A percentile compares a stretch with the other conserved stretches of the same genome.
Evolutionary conservation across 2,888 invertebrate species (phyloP).

Genomic region (Chrysolina oricalcia): DNA sequence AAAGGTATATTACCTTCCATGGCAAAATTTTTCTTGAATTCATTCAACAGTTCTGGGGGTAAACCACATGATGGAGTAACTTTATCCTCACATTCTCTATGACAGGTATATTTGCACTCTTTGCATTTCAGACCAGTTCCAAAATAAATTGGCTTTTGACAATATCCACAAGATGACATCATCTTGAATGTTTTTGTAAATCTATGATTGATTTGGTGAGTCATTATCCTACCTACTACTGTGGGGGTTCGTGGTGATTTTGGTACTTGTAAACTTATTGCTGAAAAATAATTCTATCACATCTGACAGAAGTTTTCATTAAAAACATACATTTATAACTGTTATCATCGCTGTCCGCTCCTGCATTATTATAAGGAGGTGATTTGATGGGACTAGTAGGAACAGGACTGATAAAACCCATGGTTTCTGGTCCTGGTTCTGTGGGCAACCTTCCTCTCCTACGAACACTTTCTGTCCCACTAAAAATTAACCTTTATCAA

Average conservation of each 20-base stretch:
- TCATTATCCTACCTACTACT: constrained; percentile 82
- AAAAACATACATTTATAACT: constrained; percentile 69
- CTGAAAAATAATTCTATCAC: constrained; percentile 57
- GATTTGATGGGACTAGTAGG: constrained; percentile 77
- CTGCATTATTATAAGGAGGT: constrained; percentile 73
- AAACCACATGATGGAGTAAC: constrained; percentile 95
- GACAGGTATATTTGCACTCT: constrained; percentile 95
- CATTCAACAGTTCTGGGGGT: constrained; percentile 88
- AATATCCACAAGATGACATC: constrained; percentile 92
- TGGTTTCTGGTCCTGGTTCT: constrained; percentile 75
- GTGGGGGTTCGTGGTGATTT: constrained; percentile 74
- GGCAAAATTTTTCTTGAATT: constrained; percentile 84
- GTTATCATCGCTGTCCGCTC: constrained; percentile 73
- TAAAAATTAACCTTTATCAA: constrained; percentile 50
- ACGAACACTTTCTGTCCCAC: constrained; percentile 65
- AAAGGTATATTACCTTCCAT: constrained; percentile 73
- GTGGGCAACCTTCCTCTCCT: constrained; percentile 75
- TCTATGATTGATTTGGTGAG: constrained; percentile 91
- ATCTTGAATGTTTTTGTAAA: constrained; percentile 92
- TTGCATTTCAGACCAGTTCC: constrained; percentile 90
- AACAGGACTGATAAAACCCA: constrained; percentile 71
- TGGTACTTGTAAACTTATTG: constrained; percentile 75
- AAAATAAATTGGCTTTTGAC: constrained; percentile 78
- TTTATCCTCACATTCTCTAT: constrained; percentile 90
- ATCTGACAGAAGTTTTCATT: constrained; percentile 31